A percentile compares a stretch with the other conserved stretches of the same genome.
phyloP scores from a whole-genome alignment of 2,113 vertebrate species.

The Tympanuchus pallidicinctus region DNA sequence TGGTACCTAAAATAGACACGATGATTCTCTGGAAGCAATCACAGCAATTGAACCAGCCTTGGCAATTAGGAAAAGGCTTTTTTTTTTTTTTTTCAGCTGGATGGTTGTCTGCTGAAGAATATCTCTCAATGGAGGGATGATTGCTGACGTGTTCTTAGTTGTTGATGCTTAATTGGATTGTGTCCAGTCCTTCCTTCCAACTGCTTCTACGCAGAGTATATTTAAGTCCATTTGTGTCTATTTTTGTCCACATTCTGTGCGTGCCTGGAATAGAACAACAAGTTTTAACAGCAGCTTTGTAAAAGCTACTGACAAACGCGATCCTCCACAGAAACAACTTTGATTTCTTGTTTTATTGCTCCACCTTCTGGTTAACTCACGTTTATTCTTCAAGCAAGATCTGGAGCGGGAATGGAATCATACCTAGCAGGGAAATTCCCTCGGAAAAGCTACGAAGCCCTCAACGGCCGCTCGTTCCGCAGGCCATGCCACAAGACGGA shows the following conservation, averaged over 20 bases:
- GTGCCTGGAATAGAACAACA: accelerated
- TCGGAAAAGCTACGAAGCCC: not conserved
- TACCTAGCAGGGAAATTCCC: not conserved
- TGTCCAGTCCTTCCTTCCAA: accelerated
- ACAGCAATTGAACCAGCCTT: accelerated
- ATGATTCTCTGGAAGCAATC: not conserved
- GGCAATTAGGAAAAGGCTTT: accelerated
- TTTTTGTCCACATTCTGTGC: accelerated
- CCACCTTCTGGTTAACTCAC: slow-evolving; percentile 39
- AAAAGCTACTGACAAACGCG: accelerated
- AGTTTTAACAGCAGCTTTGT: accelerated
- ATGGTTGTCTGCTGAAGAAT: accelerated
- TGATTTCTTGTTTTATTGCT: slow-evolving; percentile 25
- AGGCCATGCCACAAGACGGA: accelerated
- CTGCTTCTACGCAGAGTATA: accelerated
- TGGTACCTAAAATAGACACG: not conserved
- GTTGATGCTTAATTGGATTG: accelerated
- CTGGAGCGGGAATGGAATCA: accelerated
- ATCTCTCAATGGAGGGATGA: accelerated
- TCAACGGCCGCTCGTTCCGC: accelerated
- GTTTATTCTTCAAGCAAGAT: no score
- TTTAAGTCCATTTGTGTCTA: accelerated
- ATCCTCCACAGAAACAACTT: accelerated
- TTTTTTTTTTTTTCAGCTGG: accelerated
- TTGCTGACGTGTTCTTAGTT: accelerated